Base-by-base conservation (phyloP, 2,888 invertebrate species). In the Drosophila kambysellisi region DNA sequence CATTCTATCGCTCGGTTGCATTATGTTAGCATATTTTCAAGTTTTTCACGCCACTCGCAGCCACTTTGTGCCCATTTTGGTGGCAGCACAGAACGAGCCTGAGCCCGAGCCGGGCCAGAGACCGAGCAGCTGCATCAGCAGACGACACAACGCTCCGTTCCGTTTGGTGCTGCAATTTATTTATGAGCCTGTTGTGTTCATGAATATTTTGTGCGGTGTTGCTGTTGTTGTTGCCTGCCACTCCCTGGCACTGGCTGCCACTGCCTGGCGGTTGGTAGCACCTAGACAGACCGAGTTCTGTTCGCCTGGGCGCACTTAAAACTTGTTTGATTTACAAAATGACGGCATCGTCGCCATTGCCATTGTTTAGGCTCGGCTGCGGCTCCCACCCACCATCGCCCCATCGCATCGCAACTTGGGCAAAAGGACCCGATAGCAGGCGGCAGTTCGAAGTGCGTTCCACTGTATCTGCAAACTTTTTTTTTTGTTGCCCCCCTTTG, bases 101-200 rank as follows among this genome's bases (percentile, higher is more conserved):
- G 20, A 25, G 20, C 20, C 20, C 0, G 20, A 17, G n/a, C 25
- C 20, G 1, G 20, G 25, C 46, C 25, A 46, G 25, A 8, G 46
- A 25, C 25, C 15, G 35, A 66, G 52, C 79, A 80, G 69, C 74
- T 71, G 82, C 71, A 82, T 81, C 82, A 75, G 75, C 76, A 74
- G 69, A 66, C 20, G 20, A 25, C 20, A 25, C 20, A 63, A 41
- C 57, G 65, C 60, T 69, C 66, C 48, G 54, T 62, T 72, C 59
- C 71, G 76, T 71, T 79, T 79, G 80, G 82, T n/a, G 75, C 70
- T 83, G 71, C 74, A 83, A 81, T 81, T 83, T 86, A 86, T 86
- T 83, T 86, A 86, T 83, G 81, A 86, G 83, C 76, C 81, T 81
- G 83, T 81, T 83, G 81, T 86, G 83, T 85, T 86, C 86, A 83